Base-by-base conservation (phyloP, 2,113 vertebrate species). In the Rhinopomastus cyanomelas region DNA sequence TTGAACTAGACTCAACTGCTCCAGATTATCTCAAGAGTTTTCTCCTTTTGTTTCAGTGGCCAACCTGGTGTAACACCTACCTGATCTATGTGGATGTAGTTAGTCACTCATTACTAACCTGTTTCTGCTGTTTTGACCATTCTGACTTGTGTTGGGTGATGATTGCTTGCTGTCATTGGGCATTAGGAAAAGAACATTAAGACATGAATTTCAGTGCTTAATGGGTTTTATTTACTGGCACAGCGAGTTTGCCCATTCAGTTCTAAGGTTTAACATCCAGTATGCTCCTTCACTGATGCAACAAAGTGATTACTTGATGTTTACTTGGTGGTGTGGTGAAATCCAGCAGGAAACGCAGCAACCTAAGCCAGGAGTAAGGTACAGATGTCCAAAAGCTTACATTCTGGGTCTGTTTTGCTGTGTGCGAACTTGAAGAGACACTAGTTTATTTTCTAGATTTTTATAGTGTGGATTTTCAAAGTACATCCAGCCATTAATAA, bases 131-230 rank as follows among this genome's bases (percentile, higher is more conserved):
- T 90, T 89, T 44, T 34, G 59, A 0, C 30, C 62, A 83, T 90
- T 74, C 52, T 93, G 80, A 51, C 34, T 90, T 88, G 53, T 57
- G n/a, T 87, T 66, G 59, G 57, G 22, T 78, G 52, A 89, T 87
- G 87, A 72, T 94, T 0, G 0, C 53, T 72, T 80, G 14, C 46
- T 66, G 1, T 77, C 76, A 87, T 91, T 34, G 77, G 75, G 62
- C 53, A 39, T 72, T 93, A 90, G 83, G 77, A 79, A 67, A 83
- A 86, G n/a, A 79, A 64, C n/a, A 75, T 88, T 88, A 64, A 72
- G 81, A 39, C 39, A 81, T 66, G 81, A 72, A 75, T 87, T 88
- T 79, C 1, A 29, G 39, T 44, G 30, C 93, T 93, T 68, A 72
- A 44, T 0, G 1, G 11, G 19, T 86, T 84, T 42, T 84, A 10